Evolutionary conservation across 2,797 vertebrate species (phyloP).

Genomic region (Poecilia picta): DNA sequence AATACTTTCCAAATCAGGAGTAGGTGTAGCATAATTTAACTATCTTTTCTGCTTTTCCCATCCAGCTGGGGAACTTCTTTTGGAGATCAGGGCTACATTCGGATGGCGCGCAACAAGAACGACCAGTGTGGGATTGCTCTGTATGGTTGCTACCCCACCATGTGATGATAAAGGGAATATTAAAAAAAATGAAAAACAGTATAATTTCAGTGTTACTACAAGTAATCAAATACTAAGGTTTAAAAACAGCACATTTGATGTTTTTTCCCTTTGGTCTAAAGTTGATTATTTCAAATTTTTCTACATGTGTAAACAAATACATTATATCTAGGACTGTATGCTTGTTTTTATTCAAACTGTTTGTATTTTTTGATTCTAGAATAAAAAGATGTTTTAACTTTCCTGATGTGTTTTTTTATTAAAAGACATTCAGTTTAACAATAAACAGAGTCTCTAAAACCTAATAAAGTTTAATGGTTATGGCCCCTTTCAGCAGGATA

Average conservation of each 20-base stretch:
- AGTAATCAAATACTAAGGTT: not conserved
- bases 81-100: slow-evolving; percentile 88
- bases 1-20: not conserved
- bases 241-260: not conserved
- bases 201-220: not conserved
- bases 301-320: not conserved
- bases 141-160: slow-evolving; percentile 80
- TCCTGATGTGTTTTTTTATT: not conserved
- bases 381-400: not conserved
- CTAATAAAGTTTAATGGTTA: not conserved
- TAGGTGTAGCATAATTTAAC: not conserved
- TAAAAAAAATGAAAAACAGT: not conserved
- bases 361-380: not conserved
- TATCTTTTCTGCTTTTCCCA: not conserved
- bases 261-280: not conserved
- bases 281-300: not conserved
- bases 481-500: no score
- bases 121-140: slow-evolving; percentile 89
- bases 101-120: slow-evolving; percentile 85
- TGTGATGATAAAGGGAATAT: slow-evolving; percentile 64
- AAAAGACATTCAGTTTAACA: not conserved
- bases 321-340: not conserved
- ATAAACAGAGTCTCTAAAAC: not conserved
- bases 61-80: slow-evolving; percentile 85
- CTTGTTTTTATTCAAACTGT: not conserved